Evolutionary conservation across 2,113 vertebrate species (phyloP).

Genomic region (Megaceryle torquata): DNA sequence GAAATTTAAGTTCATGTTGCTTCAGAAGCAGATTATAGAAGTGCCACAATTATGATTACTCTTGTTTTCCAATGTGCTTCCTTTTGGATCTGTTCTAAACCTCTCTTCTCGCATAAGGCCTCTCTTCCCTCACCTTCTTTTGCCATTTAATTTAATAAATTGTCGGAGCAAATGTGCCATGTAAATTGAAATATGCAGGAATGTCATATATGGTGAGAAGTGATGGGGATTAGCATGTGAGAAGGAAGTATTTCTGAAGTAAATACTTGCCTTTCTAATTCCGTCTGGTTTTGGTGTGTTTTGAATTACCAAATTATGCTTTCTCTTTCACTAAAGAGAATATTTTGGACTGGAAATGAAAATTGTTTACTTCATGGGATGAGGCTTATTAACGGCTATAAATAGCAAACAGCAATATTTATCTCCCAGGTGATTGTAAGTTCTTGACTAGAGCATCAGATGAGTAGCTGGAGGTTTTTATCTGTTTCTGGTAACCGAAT

Average conservation of each 20-base stretch:
- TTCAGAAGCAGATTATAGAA: slow-evolving; percentile 4
- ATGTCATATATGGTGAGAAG: not conserved
- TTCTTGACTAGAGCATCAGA: slow-evolving; percentile 8
- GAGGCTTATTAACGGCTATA: slow-evolving; percentile 21
- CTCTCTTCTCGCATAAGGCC: not conserved
- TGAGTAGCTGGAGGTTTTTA: not conserved
- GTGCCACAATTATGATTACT: not conserved
- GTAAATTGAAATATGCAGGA: slow-evolving; percentile 28
- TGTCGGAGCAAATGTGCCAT: not conserved
- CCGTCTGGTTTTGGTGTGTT: not conserved
- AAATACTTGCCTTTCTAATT: slow-evolving; percentile 13
- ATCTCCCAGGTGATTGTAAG: not conserved
- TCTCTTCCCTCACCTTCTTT: not conserved
- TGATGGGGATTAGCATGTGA: not conserved
- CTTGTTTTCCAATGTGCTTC: not conserved
- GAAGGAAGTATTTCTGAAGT: slow-evolving; percentile 6
- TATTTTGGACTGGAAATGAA: slow-evolving; percentile 17
- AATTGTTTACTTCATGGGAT: slow-evolving; percentile 11
- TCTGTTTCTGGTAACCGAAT: not conserved
- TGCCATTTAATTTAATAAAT: slow-evolving; percentile 54
- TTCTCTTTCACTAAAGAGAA: slow-evolving; percentile 43
- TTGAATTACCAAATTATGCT: slow-evolving; percentile 40
- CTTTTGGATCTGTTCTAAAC: slow-evolving; percentile 22
- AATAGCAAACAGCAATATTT: slow-evolving; percentile 24
- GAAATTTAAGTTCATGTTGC: not conserved